Base-by-base conservation (phyloP, 1,140 invertebrate genomes). In the Helicoverpa armigera region DNA sequence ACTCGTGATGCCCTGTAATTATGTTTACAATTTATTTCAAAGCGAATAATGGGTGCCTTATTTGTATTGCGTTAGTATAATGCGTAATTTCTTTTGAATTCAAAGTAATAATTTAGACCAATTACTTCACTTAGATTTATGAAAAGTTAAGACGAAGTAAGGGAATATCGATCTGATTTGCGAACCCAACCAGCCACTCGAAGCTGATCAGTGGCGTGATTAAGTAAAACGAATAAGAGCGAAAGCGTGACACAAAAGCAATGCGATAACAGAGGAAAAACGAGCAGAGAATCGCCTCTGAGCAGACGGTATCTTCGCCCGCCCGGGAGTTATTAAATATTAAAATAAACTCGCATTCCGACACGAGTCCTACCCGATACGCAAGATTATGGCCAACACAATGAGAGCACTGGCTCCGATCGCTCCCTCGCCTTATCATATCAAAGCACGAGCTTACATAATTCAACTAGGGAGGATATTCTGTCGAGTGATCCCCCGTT, bases 281-380 rank as follows among this genome's bases (percentile, higher is more conserved):
- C 89, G 89, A 91, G 83, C 86, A 91, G 88, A 85, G 87, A 89
- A 92, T 89, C 86, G 88, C 89, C 86, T 83, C 81, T 82, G 83
- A 90, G 88, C 85, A 91, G 92, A 92, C 91, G 88, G 85, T 93
- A 94, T 94, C 92, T 91, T 67, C 82, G 82, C 84, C 86, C 87
- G 89, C 86, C 87, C 85, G 89, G 84, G 88, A 91, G 89, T 94
- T 95, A 95, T 95, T 95, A 95, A 95, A 95, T 94, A 94, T 94
- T 93, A 94, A 94, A 94, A 94, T 94, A 94, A 94, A 91, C 91
- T 92, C 87, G 90, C 91, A 94, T 93, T 92, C 92, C 91, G 87
- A 89, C 89, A 90, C 89, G 90, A 94, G 89, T 91, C 88, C 86
- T 89, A 87, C 85, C 88, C 89, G 93, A 94, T 94, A 93, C 87